Evolutionary conservation across 2,888 invertebrate species (phyloP), one percentile per base, ranked within the genome.

Genomic region (Drosophila demipolita): DNA sequence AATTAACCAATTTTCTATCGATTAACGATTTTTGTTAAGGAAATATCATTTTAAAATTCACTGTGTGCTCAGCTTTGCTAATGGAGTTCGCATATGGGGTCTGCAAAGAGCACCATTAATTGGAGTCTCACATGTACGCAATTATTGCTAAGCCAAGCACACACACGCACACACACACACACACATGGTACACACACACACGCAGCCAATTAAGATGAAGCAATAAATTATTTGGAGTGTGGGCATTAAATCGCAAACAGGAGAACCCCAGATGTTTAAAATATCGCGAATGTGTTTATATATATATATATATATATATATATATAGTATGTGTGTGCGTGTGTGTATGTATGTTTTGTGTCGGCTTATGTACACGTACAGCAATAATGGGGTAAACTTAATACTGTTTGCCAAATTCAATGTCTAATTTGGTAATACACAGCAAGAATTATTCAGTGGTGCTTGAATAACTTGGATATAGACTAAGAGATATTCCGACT

Each of bases 361-460:
- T 42, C 50, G 49, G 36, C 38, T 40, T 61, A 53, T 62, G 36
- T 61, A 32, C 48, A 52, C 48, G 53, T 71, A 26, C 36, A 64
- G 73, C 66, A 72, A 64, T 52, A 54, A 53, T 54, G 36, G 54
- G 54, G 45, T 54, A 71, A 71, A 72, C 75, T 70, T 75, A 84
- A 81, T 78, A 78, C 75, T 75, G 78, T 66, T 70, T 66, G 75
- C 80, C 85, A 78, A 79, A 72, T 83, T 80, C 74, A 80, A 76
- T 77, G 87, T 73, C 83, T 81, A 84, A 88, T 85, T 88, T 71
- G 69, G 89, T 82, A 89, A 85, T 87, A 77, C 82, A 79, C 66
- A 67, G 66, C 61, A 65, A 66, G 61, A 78, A 75, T 61, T 72
- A 12, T 26, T 42, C 6, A 42, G 20, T 20, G 20, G 12, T 42